phyloP scores from a whole-genome alignment of 2,888 invertebrate genomes.

The Lasioglossum vierecki region DNA sequence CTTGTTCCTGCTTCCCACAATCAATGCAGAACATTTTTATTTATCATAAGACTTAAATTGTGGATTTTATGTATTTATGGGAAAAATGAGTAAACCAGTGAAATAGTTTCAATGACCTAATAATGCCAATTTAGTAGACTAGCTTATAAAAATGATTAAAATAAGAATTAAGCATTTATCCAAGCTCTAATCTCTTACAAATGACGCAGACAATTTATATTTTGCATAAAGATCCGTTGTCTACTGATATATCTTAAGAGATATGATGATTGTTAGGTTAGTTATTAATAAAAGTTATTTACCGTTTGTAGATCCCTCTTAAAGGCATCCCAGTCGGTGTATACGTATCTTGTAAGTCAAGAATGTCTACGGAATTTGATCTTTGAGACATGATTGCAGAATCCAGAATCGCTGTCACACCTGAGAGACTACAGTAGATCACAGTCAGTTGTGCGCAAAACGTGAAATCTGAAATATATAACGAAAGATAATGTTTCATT shows the following conservation, averaged over 20 bases:
- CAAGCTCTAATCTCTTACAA: no score
- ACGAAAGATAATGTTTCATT: background rate
- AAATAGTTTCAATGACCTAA: no score
- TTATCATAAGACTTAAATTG: no score
- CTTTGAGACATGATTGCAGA: constrained; percentile 66
- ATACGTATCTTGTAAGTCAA: constrained; percentile 72
- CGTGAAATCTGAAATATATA: constrained; percentile 27
- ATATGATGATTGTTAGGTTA: constrained; percentile 34
- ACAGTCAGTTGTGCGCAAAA: constrained; percentile 20
- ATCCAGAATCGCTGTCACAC: constrained; percentile 1
- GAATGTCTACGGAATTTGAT: constrained; percentile 74
- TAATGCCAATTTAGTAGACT: no score
- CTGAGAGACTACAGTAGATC: constrained; percentile 17
- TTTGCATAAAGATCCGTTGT: no score
- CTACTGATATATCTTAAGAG: background rate
- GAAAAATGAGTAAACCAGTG: no score
- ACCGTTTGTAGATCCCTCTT: constrained; percentile 80
- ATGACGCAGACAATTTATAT: no score
- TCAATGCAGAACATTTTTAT: no score
- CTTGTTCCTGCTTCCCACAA: no score
- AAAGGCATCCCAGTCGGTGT: constrained; percentile 75
- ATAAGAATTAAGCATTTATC: no score
- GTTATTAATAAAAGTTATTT: constrained; percentile 29
- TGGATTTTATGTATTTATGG: no score
- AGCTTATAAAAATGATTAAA: no score